Evolutionary conservation across 2,797 vertebrate genomes (phyloP), one percentile per base, ranked within the genome.

Genomic region (Rhinella marina): DNA sequence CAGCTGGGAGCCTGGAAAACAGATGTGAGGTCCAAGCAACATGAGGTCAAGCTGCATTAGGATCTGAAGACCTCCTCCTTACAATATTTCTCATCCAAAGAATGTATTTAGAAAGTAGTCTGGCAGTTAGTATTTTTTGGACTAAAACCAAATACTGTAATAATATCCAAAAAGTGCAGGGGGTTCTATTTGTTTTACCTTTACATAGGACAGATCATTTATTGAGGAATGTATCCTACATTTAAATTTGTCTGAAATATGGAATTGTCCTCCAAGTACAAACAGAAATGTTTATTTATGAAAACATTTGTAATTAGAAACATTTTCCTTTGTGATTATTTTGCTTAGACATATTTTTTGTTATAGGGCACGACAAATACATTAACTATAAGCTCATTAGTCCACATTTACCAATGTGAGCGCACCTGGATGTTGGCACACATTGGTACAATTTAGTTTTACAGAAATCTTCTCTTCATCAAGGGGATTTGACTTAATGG

Each of bases 11-110:
- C 93, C 92, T 95, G 94, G 91, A 93, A 93, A 94, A 93, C 95
- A 96, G 94, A 95, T 95, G 94, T 94, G 93, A 77, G 91, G 91
- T 94, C 94, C 93, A 92, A 92, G 94, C 93, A 94, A 92, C 86
- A 62, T 90, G 92, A 92, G 92, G 94, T 95, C 94, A 95, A 92
- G 90, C 85, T 92, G 90, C 59, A 91, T 91, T 91, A 90, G 77
- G 92, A 91, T n/a, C 88, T 91, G 90, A 66, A 90, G 90, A 92
- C 91, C 91, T 92, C 90, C 90, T 68, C 89, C 89, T 81, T 54
- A 86, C 85, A 89, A 79, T 52, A 85, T n/a, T 13, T 81, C n/a
- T 81, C 82, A 78, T 84, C 23, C 48, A 80, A 19, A 70, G 75
- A 62, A 85, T 29, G 23, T 77, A 57, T 77, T 76, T 75, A 85